Evolutionary conservation across 2,797 vertebrate species (phyloP), one percentile per base, ranked within the genome.

Genomic region (Syndactyla subalaris): DNA sequence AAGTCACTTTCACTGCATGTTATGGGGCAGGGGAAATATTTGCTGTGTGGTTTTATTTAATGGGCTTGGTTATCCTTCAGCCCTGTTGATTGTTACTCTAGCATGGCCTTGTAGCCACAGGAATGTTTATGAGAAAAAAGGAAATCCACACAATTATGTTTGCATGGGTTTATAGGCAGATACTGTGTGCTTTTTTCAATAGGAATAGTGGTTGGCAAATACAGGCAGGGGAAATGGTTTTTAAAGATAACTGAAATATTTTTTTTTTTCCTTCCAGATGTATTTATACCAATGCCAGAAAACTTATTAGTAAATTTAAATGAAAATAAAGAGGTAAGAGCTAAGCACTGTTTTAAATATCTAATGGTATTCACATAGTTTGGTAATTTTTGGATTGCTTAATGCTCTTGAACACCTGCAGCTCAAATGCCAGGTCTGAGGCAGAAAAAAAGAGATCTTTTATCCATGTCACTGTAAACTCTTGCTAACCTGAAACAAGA

Each of bases 271-370:
- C 45, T 97, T 98, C 88, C 98, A 99, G 99, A 99, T 98, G 98
- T 99, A 92, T 99, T 99, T 98, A 98, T 99, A 98, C 99, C 99
- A 93, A 99, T 99, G 98, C 99, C 99, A 97, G 99, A 99, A 97
- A 99, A 99, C 98, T 98, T 99, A 97, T 12, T 99, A 97, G 99
- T 99, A 92, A 99, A 99, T 97, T 98, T 99, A 98, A 99, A 98
- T 95, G 99, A 99, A 98, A 98, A 98, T 98, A 99, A 99, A 98
- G 99, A 99, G 99, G 99, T 99, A 98, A 98, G 98, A 90, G 57
- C 29, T 52, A 98, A 98, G 98, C 83, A 48, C 38, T 66, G 20
- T 41, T 68, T 96, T 88, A 71, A 57, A 14, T 89, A 73, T 66
- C 14, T 30, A 23, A 19, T 57, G 67, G 29, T 22, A 7, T 36